Base-by-base conservation (phyloP, 2,888 invertebrate species). In the Synergus gifuensis region DNA sequence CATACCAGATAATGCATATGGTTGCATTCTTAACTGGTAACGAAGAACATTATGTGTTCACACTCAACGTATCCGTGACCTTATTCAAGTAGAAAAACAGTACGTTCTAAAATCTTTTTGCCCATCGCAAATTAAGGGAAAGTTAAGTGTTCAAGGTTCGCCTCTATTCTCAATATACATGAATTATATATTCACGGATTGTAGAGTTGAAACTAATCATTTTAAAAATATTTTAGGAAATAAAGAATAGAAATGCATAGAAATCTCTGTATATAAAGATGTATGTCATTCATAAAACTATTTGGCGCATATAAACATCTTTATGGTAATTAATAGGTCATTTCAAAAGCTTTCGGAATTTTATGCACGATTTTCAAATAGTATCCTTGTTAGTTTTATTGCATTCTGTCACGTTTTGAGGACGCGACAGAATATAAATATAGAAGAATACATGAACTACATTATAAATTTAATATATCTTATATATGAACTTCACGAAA, bases 1-100 rank as follows among this genome's bases (percentile, higher is more conserved):
- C 80, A 86, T 87, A 82, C 83, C 83, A 82, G 78, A 79, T 82
- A 81, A 84, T 82, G 54, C 54, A 80, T 81, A 69, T 84, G 81
- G 80, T 79, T 81, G 79, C 84, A 83, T 84, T 81, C 77, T 76
- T 82, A 77, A 82, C 28, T 60, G 62, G 64, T 76, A 67, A 67
- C 44, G 67, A 67, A 44, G 67, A 67, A 67, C 67, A 67, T 44
- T 44, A 66, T 66, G 67, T 63, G 16, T 9, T 40, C 40, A 40
- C 64, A 64, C 69, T 69, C 49, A 69, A 49, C 49, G n/a, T 69
- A 69, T 69, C 49, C 69, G 49, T 69, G 69, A 69, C 69, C 69
- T 69, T 69, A 69, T 69, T 69, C 69, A 69, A 11, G 69, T 49
- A 69, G 46, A 46, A 49, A 69, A 49, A 69, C 36, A 49, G 14